Base-by-base conservation (phyloP, 1,140 invertebrate species). In the Armadillidium nasatum region DNA sequence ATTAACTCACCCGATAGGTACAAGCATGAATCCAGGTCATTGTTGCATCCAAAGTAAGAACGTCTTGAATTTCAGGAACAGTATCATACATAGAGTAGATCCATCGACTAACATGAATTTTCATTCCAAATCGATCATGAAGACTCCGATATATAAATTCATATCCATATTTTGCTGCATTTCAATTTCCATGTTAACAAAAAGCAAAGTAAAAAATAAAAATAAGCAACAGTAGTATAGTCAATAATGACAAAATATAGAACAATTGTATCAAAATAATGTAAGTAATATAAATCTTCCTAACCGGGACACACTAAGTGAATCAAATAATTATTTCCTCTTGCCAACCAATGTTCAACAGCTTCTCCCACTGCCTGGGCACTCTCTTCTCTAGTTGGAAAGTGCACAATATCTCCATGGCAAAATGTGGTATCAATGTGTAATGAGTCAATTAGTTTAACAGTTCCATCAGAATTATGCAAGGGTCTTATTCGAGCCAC, bases 381-480 rank as follows among this genome's bases (percentile, higher is more conserved):
- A 82, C 87, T 88, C 21, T 89, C 86, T 44, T 85, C 83, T 71
- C 91, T 84, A 77, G 84, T 87, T 0, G 91, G 90, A 77, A 91
- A 90, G 67, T 82, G 76, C 0, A 81, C 73, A 79, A 88, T 89
- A 0, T 81, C 54, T 50, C 83, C 73, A 71, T 85, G 81, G 23
- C 90, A 86, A 82, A 92, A 92, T 0, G 91, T 92, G 15, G 90
- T 90, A 82, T 92, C 91, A 9, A 92, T 84, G 82, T 92, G 91
- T 50, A 92, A 82, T 68, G 86, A 86, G 78, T 89, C 85, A 44
- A 92, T 86, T 19, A 81, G 82, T 82, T 88, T 89, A 0, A 87
- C 84, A 10, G 80, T 77, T 33, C 85, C 83, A 71, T 84, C 80
- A 4, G 19, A 73, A 76, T 86, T 81, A 82, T 90, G 87, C 2